Conservation (phyloP, 2,797 vertebrate species). For the Phaenicophaeus curvirostris region DNA sequence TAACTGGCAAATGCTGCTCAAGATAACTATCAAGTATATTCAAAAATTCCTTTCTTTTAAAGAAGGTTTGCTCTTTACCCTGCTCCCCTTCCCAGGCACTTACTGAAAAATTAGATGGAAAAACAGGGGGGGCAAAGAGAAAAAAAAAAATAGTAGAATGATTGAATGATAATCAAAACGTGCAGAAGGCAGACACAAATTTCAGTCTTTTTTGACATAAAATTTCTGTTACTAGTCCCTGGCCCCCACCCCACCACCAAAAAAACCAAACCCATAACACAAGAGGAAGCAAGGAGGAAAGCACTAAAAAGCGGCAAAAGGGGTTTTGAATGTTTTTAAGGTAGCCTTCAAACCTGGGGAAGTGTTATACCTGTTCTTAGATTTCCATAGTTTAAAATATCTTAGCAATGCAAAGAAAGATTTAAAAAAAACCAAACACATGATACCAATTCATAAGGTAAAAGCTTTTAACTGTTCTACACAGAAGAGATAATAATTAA, state of each 20-base stretch:
- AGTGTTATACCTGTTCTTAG: background rate
- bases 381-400: background rate
- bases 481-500: rapidly evolving
- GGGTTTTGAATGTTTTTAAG: background rate
- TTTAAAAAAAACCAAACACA: too few species aligned
- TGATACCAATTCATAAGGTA: rapidly evolving
- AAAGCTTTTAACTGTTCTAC: background rate
- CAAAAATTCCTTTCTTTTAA: background rate
- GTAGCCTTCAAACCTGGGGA: background rate
- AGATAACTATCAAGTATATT: background rate
- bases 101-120: background rate
- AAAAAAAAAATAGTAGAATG: background rate
- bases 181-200: background rate
- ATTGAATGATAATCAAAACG: background rate
- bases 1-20: background rate
- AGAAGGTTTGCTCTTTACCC: background rate
- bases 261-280: background rate
- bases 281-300: background rate
- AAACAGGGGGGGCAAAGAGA: background rate
- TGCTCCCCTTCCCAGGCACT: background rate
- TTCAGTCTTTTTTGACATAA: background rate
- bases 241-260: background rate
- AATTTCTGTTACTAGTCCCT: background rate
- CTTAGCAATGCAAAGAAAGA: background rate
- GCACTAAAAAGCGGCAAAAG: background rate